Base-by-base conservation (phyloP, 2,113 vertebrate genomes). In the Pomatorhinus ruficollis region DNA sequence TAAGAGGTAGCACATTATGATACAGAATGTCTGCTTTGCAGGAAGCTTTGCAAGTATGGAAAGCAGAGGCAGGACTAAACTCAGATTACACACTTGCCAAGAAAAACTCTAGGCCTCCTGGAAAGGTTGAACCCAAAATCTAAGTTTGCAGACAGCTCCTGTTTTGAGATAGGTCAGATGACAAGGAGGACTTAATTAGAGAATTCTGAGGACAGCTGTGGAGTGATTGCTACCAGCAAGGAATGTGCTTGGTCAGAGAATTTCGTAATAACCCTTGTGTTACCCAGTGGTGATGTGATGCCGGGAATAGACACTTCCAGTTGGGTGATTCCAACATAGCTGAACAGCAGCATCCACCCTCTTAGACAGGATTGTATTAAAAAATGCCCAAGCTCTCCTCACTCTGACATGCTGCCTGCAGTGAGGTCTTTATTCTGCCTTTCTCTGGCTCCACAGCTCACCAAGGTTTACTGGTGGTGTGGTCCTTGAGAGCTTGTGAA, bases 121-220 rank as follows among this genome's bases (percentile, higher is more conserved):
- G 60, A 71, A 92, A 53, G 57, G 53, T 45, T 78, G 83, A 96
- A 96, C 81, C 53, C 56, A 59, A 90, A 94, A 70, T 91, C 75
- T 40, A 31, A 83, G 56, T 90, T 95, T 88, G 76, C 82, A 90
- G 47, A 78, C 42, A 77, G 63, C 39, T 95, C 52, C 71, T 81
- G 71, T 44, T 93, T 88, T 92, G 35, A 80, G 50, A 66, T 39
- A 80, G 90, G 71, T 83, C 87, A 93, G 47, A 78, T 94, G 85
- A 89, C 60, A 78, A 66, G 65, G 47, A 53, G 78, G 52, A 59
- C 39, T 85, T 95, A 87, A 91, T 82, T 81, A 66, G 56, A 77
- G 40, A 90, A 83, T 86, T 88, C 71, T 64, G 85, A 94, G 72
- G 85, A 65, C 60, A 70, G 71, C 50, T 10, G 3, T 83, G 37